phyloP scores from a whole-genome alignment of 1,140 invertebrate species.

The Caerostris darwini region DNA sequence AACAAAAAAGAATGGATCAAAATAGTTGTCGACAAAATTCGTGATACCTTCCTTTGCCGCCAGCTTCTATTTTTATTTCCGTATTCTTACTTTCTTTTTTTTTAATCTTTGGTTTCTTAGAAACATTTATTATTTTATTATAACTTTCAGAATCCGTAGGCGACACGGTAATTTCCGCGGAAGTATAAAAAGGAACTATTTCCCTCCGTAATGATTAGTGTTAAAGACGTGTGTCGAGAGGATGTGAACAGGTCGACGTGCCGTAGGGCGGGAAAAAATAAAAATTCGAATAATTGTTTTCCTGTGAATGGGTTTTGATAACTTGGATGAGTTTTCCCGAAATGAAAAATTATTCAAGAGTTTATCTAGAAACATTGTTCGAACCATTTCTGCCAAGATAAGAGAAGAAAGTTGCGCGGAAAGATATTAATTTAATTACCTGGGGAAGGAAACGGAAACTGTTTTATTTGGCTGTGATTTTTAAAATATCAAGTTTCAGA shows the following conservation, averaged over 20 bases:
- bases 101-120: not conserved
- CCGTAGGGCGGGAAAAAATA: not conserved
- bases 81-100: not conserved
- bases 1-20: not conserved
- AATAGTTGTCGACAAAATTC: not conserved
- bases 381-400: not conserved
- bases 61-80: not conserved
- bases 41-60: not conserved
- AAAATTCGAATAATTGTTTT: conserved; percentile 42
- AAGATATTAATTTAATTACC: not conserved
- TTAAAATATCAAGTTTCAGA: not conserved
- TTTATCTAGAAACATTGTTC: not conserved
- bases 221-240: not conserved
- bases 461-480: not conserved
- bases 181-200: conserved; percentile 55
- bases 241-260: not conserved
- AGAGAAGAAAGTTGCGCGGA: not conserved
- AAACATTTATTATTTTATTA: conserved; percentile 18
- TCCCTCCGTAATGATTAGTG: conserved; percentile 42
- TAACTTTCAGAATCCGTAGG: not conserved
- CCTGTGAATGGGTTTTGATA: not conserved
- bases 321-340: not conserved
- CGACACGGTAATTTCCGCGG: conserved; percentile 48
- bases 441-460: not conserved
- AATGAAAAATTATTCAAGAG: not conserved